Conservation (phyloP, 2,888 invertebrate genomes). For the Lasioglossum figueresi region DNA sequence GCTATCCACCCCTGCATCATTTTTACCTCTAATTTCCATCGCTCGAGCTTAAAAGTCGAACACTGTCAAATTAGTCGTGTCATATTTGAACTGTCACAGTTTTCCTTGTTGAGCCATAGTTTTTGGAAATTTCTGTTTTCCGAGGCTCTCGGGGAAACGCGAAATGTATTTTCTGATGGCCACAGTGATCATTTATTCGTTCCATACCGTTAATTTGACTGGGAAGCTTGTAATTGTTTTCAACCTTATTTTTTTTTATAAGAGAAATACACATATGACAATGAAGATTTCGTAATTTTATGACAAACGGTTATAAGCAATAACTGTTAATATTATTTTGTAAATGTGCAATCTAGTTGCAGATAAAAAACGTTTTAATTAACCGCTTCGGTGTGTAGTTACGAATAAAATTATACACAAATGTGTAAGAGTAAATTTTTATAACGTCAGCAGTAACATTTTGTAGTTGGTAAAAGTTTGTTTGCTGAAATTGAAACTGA, state of each 20-base stretch:
- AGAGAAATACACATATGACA: background rate
- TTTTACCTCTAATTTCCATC: constrained; percentile 71
- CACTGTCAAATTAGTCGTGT: constrained; percentile 64
- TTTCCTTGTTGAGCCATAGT: background rate
- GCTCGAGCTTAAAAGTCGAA: constrained; percentile 46
- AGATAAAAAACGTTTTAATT: no score
- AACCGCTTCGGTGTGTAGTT: no score
- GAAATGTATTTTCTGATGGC: background rate
- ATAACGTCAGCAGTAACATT: no score
- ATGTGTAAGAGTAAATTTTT: no score
- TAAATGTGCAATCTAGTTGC: no score
- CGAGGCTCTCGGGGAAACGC: background rate
- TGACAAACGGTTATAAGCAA: no score
- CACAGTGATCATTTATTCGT: background rate
- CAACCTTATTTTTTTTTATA: background rate
- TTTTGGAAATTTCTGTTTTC: background rate
- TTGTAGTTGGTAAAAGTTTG: no score
- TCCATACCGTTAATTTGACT: background rate
- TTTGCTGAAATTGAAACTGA: no score
- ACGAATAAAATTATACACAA: no score
- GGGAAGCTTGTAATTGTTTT: background rate
- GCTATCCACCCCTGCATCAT: constrained; percentile 67
- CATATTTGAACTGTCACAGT: constrained; percentile 41
- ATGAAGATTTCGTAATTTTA: background rate
- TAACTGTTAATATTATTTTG: no score